Base-by-base conservation (phyloP, 2,888 invertebrate species). In the Xanthorhoe spadicearia region DNA sequence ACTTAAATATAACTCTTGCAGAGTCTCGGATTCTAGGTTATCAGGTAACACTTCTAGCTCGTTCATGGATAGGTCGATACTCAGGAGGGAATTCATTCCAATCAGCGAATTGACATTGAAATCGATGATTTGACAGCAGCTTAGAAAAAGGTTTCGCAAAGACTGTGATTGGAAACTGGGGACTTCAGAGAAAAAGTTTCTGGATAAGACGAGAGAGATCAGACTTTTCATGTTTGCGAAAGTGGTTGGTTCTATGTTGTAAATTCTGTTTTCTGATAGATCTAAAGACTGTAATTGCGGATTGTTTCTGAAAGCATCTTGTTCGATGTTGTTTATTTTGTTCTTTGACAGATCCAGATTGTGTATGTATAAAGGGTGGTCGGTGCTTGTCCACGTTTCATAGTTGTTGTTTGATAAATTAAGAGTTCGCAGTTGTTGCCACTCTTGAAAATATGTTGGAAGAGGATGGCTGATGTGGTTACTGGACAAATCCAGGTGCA, bases 211-310 rank as follows among this genome's bases (percentile, higher is more conserved):
- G 49, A 97, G 85, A 9, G 87, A 87, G 52, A 92, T 93, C 50
- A 97, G 85, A 43, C 93, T 92, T 23, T 91, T 88, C 64, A 95
- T 94, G 57, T 93, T 89, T 6, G 87, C 83, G 77, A 97, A 95
- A 2, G 94, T 86, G 52, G 90, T 90, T 2, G 93, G 82, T 68
- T 94, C 93, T 66, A 97, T 81, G 23, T 89, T 82, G 13, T 93
- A 88, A 57, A 97, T 90, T 83, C 94, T 94, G 81, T 97, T 97
- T 76, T 94, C 94, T 0, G 96, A 96, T 76, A 97, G 86, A 83
- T 97, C 95, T 15, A 97, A 83, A 32, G 86, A 85, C 59, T 92
- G 90, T 38, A 97, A 83, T 58, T 92, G 85, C 48, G 91, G 85
- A 72, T 96, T 85, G 51, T 89, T 91, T 18, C 81, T 83, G 79